Evolutionary conservation across 2,113 vertebrate species (phyloP).

Genomic region (Bubalus kerabau): DNA sequence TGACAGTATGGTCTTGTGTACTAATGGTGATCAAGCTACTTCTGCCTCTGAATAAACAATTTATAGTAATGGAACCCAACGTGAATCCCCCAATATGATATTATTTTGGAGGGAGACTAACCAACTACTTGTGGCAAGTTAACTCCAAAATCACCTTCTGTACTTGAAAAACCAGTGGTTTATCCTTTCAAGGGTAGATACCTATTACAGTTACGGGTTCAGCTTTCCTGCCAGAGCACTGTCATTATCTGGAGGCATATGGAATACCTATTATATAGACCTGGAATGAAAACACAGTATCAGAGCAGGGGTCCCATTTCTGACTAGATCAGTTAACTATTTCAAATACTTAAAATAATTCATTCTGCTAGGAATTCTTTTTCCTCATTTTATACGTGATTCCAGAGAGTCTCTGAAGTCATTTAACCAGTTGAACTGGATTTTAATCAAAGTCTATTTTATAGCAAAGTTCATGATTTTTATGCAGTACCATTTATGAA

Average conservation of each 20-base stretch:
- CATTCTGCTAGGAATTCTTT: not conserved
- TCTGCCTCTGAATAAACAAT: not conserved
- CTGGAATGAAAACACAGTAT: not conserved
- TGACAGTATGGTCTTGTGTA: not conserved
- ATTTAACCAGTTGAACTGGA: not conserved
- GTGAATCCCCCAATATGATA: not conserved
- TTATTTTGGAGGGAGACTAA: not conserved
- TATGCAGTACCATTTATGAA: not conserved
- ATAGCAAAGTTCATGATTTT: not conserved
- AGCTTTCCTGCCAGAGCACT: not conserved
- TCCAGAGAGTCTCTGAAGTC: not conserved
- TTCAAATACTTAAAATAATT: not conserved
- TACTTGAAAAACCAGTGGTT: not conserved
- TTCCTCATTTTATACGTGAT: not conserved
- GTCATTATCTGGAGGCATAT: not conserved
- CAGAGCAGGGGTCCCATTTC: not conserved
- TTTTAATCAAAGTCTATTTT: not conserved
- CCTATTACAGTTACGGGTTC: not conserved
- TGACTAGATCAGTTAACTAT: not conserved
- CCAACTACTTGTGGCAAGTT: not conserved
- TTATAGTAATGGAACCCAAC: not conserved
- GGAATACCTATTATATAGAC: not conserved
- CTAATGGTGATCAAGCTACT: not conserved
- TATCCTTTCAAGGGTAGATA: not conserved
- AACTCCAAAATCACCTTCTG: not conserved